Conservation (phyloP, 1,140 invertebrate species). For the Reticulitermes speratus region DNA sequence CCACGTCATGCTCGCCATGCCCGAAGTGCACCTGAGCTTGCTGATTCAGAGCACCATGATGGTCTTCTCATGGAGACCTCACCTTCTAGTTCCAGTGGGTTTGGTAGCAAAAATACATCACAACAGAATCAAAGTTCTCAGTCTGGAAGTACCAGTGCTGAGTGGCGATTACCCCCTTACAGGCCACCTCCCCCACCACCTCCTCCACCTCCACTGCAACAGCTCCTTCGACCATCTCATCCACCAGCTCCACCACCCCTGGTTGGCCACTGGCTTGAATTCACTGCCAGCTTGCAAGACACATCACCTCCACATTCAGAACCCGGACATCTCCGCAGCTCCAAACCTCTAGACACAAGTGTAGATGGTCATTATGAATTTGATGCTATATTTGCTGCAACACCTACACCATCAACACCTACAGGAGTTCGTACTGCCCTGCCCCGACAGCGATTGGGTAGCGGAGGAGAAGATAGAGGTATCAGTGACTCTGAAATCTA, state of each 20-base stretch:
- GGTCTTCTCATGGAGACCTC: conserved; percentile 62
- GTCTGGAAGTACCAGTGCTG: conserved; percentile 68
- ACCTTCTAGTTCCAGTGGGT: conserved; percentile 81
- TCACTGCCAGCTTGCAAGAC: conserved; percentile 43
- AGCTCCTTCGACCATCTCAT: conserved; percentile 38
- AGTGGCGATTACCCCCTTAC: conserved; percentile 74
- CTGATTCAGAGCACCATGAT: conserved; percentile 57
- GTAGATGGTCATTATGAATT: conserved; percentile 96
- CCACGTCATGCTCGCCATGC: conserved; percentile 63
- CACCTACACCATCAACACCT: conserved; percentile 70
- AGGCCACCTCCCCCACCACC: conserved; percentile 64
- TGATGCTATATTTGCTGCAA: conserved; percentile 72
- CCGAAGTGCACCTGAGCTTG: conserved; percentile 63
- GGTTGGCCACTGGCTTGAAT: conserved; percentile 60
- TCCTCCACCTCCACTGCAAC: conserved; percentile 40
- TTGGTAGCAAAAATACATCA: conserved; percentile 89
- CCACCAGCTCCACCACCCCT: conserved; percentile 47
- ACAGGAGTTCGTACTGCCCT: not conserved
- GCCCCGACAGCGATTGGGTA: conserved; percentile 10
- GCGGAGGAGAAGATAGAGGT: conserved; percentile 38
- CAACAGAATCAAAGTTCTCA: conserved; percentile 72
- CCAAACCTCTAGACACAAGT: conserved; percentile 70
- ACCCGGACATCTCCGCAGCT: conserved; percentile 40
- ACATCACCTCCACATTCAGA: conserved; percentile 54
- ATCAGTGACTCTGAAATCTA: conserved; percentile 48